Conservation (phyloP, 2,113 vertebrate species). For the Gadus chalcogrammus region DNA sequence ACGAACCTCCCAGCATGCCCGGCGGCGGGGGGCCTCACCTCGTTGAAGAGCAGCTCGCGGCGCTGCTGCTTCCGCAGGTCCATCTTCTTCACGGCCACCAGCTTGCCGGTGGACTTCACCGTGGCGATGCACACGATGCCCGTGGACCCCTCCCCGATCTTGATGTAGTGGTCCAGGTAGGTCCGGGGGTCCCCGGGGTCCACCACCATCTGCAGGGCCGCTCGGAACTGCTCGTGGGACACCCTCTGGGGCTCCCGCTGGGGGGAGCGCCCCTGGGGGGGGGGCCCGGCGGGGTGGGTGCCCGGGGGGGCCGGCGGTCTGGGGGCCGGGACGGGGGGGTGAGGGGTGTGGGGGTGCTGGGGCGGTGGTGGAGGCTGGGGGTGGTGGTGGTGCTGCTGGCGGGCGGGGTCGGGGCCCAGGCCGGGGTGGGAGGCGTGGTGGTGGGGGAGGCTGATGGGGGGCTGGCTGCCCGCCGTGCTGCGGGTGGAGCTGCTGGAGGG, state of each 20-base stretch:
- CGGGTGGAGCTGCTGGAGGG: constrained; percentile 53
- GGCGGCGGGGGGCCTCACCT: constrained; percentile 66
- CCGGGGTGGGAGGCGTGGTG: constrained; percentile 71
- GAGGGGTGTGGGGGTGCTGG: constrained; percentile 65
- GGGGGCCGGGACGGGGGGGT: constrained; percentile 63
- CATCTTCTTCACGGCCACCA: constrained; percentile 97
- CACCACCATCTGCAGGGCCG: constrained; percentile 90
- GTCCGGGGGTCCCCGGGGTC: constrained; percentile 86
- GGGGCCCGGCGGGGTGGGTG: neutral
- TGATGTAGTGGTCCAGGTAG: constrained; percentile 94
- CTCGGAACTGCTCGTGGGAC: constrained; percentile 92
- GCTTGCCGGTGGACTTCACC: constrained; percentile 80
- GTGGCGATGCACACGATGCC: constrained; percentile 93
- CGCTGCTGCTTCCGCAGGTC: constrained; percentile 93
- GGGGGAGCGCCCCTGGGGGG: constrained; percentile 68
- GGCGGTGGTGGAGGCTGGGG: neutral
- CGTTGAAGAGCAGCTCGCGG: constrained; percentile 90
- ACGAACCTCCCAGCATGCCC: neutral
- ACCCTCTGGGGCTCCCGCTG: constrained; percentile 88
- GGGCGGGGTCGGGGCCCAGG: constrained; percentile 50
- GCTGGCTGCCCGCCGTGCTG: constrained; percentile 50
- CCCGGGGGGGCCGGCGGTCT: constrained; percentile 29
- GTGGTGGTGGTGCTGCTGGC: neutral
- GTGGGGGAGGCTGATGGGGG: constrained; percentile 50
- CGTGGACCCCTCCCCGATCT: constrained; percentile 93